These are phyloP conservation scores for Morinoia aosen DNA, from an alignment of 2,888 invertebrate genomes.

Conservation along the genomic window DNA sequence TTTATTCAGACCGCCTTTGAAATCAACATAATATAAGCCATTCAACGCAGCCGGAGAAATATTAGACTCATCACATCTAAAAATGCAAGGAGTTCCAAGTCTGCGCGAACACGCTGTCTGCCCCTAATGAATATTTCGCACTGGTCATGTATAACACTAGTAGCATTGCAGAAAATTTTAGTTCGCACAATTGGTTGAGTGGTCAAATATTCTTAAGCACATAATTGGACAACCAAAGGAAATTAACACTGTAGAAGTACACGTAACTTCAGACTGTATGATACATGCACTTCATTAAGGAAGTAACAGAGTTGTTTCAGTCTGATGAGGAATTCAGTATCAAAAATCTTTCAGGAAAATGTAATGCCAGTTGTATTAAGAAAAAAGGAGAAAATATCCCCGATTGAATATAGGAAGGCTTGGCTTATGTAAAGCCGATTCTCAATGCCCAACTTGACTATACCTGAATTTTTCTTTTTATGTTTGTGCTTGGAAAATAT, in stretches of 20 bases:
- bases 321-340: too few relatives aligned
- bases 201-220: background rate
- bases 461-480: too few relatives aligned
- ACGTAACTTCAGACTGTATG: too few relatives aligned
- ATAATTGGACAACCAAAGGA: background rate
- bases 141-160: background rate
- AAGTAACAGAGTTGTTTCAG: too few relatives aligned
- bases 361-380: too few relatives aligned
- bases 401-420: too few relatives aligned
- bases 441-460: too few relatives aligned
- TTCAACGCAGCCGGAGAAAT: background rate
- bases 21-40: background rate
- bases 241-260: background rate
- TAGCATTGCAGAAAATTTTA: background rate
- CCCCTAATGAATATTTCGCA: background rate
- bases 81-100: background rate
- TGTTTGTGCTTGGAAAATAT: too few relatives aligned
- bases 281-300: too few relatives aligned
- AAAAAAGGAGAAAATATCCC: too few relatives aligned
- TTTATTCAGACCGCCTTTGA: background rate
- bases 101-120: background rate
- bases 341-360: too few relatives aligned
- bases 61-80: background rate
- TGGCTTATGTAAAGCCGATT: too few relatives aligned
- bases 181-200: background rate